phyloP scores from a whole-genome alignment of 2,113 vertebrate species.

The Pimephales promelas region DNA sequence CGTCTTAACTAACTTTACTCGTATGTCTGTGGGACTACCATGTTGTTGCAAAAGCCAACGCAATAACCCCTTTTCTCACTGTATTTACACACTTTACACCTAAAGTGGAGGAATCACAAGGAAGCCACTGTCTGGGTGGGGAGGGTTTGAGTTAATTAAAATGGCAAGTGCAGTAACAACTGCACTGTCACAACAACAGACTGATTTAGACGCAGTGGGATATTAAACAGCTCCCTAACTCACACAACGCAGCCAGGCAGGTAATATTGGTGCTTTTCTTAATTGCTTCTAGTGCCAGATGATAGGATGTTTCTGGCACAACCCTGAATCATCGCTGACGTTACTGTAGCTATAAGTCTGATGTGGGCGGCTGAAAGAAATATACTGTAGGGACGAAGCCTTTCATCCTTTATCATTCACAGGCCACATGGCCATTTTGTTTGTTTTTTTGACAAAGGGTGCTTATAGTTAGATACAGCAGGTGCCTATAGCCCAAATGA shows the following conservation, averaged over 20 bases:
- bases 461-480: conserved; percentile 41
- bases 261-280: conserved; percentile 59
- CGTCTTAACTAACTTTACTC: not conserved
- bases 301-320: conserved; percentile 38
- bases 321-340: conserved; percentile 53
- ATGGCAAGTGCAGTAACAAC: conserved; percentile 72
- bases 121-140: conserved; percentile 42
- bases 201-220: conserved; percentile 66
- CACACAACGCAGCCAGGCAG: conserved; percentile 59
- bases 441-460: conserved; percentile 40
- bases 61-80: conserved; percentile 40
- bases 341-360: conserved; percentile 19
- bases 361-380: conserved; percentile 3
- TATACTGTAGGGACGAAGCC: not conserved
- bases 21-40: not conserved
- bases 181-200: conserved; percentile 76
- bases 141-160: conserved; percentile 77
- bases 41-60: conserved; percentile 27
- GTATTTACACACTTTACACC: conserved; percentile 29
- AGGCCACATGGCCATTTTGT: conserved; percentile 32
- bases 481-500: conserved; percentile 59
- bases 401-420: conserved; percentile 28
- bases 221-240: conserved; percentile 74
- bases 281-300: conserved; percentile 58
- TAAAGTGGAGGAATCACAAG: conserved; percentile 42